These are phyloP conservation scores for Agrotis ipsilon DNA, from an alignment of 2,888 invertebrate species.

Conservation along the genomic window DNA sequence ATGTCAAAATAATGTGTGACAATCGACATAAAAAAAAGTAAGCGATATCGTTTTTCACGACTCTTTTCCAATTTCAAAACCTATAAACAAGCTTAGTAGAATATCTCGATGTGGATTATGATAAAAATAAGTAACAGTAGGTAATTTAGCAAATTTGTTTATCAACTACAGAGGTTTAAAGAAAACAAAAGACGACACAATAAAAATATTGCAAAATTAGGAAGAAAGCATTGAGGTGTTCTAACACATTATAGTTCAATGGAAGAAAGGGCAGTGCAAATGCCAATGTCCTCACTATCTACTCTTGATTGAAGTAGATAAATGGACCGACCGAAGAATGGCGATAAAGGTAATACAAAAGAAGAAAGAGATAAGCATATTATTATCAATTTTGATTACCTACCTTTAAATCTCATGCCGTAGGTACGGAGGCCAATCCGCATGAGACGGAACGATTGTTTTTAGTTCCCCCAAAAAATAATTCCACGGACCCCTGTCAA, in stretches of 20 bases:
- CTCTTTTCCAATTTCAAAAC: neutral
- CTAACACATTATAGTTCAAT: too few species aligned
- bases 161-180: neutral
- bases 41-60: too few species aligned
- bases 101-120: slow-evolving; percentile 6
- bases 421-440: neutral
- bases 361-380: neutral
- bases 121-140: slow-evolving; percentile 12
- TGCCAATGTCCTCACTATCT: slow-evolving; percentile 4
- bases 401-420: neutral
- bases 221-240: neutral
- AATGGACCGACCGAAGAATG: neutral
- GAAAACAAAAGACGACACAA: neutral
- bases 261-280: neutral
- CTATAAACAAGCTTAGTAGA: neutral
- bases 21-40: too few species aligned
- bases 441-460: too few species aligned
- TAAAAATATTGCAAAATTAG: neutral
- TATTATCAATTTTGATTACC: too few species aligned
- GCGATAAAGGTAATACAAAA: neutral
- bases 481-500: too few species aligned
- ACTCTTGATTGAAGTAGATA: too few species aligned
- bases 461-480: too few species aligned
- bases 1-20: neutral
- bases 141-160: neutral